A percentile compares a stretch with the other conserved stretches of the same genome.
Evolutionary conservation across 2,113 vertebrate species (phyloP).

Genomic region (Oplegnathus fasciatus): DNA sequence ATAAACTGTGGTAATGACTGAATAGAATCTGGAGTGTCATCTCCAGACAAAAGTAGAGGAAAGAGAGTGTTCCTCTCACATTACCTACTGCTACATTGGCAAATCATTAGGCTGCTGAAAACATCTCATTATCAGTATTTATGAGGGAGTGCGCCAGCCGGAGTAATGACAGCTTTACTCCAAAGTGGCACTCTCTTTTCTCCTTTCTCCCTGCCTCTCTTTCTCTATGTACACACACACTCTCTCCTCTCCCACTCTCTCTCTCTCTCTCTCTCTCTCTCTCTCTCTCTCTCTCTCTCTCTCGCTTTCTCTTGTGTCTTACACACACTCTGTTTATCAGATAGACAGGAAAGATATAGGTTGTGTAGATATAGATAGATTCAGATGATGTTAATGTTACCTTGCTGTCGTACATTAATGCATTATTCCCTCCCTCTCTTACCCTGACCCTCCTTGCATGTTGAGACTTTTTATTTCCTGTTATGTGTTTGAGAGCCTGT

Average conservation of each 20-base stretch:
- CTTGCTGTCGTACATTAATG: constrained; percentile 10
- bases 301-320: background rate
- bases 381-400: constrained; percentile 8
- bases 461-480: constrained; percentile 12
- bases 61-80: constrained; percentile 71
- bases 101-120: constrained; percentile 85
- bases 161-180: constrained; percentile 84
- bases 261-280: background rate
- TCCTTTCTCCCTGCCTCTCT: constrained; percentile 21
- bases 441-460: background rate
- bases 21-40: constrained; percentile 61
- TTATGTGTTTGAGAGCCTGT: background rate
- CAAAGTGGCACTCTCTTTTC: constrained; percentile 75
- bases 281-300: background rate
- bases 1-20: constrained; percentile 20
- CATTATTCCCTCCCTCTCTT: background rate
- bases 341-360: background rate
- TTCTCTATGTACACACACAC: background rate
- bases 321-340: constrained; percentile 35
- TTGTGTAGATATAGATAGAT: constrained; percentile 18
- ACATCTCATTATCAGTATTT: constrained; percentile 86
- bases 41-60: constrained; percentile 55
- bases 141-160: constrained; percentile 81
- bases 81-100: constrained; percentile 73
- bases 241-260: no score